phyloP scores from a whole-genome alignment of 2,797 vertebrate genomes.

The Lutra lutra region DNA sequence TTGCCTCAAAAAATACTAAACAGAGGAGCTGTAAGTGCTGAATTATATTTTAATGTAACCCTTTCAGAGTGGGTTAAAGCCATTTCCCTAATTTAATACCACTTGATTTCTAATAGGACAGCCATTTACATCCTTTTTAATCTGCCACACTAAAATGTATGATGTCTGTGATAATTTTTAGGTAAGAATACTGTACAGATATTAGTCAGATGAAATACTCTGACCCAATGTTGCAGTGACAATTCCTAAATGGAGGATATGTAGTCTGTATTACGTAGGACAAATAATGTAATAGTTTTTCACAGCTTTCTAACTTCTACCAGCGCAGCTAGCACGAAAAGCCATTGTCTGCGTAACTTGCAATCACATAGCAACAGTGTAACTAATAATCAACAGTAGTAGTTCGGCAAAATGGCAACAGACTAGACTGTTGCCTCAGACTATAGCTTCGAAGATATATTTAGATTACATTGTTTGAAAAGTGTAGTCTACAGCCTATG shows the following conservation, averaged over 20 bases:
- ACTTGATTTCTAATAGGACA: background rate
- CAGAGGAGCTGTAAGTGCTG: background rate
- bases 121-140: background rate
- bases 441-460: constrained; percentile 53
- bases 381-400: constrained; percentile 43
- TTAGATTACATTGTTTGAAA: constrained; percentile 61
- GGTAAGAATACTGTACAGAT: background rate
- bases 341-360: background rate
- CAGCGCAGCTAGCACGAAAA: background rate
- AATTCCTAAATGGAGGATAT: background rate
- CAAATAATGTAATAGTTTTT: background rate
- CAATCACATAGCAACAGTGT: constrained; percentile 2
- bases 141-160: background rate
- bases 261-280: background rate
- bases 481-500: constrained; percentile 59
- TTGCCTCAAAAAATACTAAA: constrained; percentile 48
- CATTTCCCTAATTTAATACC: background rate
- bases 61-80: constrained; percentile 35
- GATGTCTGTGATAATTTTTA: background rate
- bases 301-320: constrained; percentile 20
- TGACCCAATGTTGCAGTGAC: background rate
- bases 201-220: background rate
- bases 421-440: constrained; percentile 43
- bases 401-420: constrained; percentile 39
- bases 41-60: background rate